Conservation (phyloP, 2,888 invertebrate genomes). For the Physocephala rufipes region DNA sequence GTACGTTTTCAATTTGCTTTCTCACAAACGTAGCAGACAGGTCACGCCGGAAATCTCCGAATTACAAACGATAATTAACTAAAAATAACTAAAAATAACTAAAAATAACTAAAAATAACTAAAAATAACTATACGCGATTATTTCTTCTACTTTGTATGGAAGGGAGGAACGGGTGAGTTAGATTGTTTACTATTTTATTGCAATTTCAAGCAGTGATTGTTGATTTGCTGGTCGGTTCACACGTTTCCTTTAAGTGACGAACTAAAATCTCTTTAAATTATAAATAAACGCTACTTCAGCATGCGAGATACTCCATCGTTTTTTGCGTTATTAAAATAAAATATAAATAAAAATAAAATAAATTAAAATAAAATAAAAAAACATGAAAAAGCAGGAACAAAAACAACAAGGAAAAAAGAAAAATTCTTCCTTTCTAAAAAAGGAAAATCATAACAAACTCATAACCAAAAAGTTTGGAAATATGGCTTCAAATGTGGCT, state of each 20-base stretch:
- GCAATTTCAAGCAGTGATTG: background rate
- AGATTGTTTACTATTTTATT: background rate
- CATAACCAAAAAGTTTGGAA: too few species aligned
- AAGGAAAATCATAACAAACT: too few species aligned
- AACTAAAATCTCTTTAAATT: background rate
- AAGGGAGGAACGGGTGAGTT: too few species aligned
- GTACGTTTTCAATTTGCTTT: constrained; percentile 1
- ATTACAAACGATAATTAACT: constrained; percentile 21
- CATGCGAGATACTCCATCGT: constrained; percentile 20
- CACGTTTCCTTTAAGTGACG: background rate
- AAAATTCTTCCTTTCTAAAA: too few species aligned
- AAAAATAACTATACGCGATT: too few species aligned
- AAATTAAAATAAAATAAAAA: background rate
- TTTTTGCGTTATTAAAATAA: constrained; percentile 11
- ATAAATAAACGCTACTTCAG: constrained; percentile 19
- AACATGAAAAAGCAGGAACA: too few species aligned
- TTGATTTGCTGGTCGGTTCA: background rate
- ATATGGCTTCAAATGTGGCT: too few species aligned
- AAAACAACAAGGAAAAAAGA: too few species aligned
- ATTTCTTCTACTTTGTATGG: too few species aligned
- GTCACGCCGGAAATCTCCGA: constrained; percentile 27
- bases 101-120: too few species aligned
- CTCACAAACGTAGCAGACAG: constrained; percentile 16
- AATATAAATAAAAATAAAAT: background rate
- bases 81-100: too few species aligned